Evolutionary conservation across 2,113 vertebrate species (phyloP), one percentile per base, ranked within the genome.

Genomic region (Alosa alosa): DNA sequence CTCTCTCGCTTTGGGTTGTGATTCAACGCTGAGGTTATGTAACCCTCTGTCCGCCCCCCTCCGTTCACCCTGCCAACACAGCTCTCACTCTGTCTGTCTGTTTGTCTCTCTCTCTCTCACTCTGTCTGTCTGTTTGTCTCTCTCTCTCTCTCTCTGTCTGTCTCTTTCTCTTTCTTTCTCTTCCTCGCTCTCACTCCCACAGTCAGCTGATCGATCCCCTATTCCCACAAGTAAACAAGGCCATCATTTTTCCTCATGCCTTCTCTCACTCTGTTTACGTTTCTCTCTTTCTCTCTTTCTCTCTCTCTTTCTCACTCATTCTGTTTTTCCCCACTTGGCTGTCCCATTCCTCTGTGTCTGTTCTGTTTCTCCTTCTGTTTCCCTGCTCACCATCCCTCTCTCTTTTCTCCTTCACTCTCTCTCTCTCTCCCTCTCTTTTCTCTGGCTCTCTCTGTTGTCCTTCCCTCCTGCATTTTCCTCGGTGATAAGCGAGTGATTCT

Each of bases 401-500:
- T 15, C 11, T 49, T 36, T 52, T 31, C 39, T 83, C 60, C n/a
- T 7, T 64, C 83, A 20, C 20, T 39, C 31, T 20, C 25, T 64
- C 60, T 60, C 90, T 94, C 92, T 90, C 91, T 93, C 92, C 92
- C 90, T 92, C 91, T 88, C 85, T 82, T 68, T 47, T 39, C 57
- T 31, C 57, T 84, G 18, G 44, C 86, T 84, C 83, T 86, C 84
- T 82, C 45, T 83, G 17, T 81, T 13, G 46, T 36, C 44, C 15
- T 68, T 85, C 90, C 78, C 86, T 45, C 81, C 82, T 83, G 57
- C 92, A 17, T 31, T 72, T 72, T 72, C 91, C 90, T 93, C 88
- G 81, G 90, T 90, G 91, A 93, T 94, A 93, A 94, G 90, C 91
- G 91, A 94, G 93, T 93, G 91, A 94, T 93, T 94, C 92, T 92